Base-by-base conservation (phyloP, 2,888 invertebrate genomes). In the Lasioglossum lativentre region DNA sequence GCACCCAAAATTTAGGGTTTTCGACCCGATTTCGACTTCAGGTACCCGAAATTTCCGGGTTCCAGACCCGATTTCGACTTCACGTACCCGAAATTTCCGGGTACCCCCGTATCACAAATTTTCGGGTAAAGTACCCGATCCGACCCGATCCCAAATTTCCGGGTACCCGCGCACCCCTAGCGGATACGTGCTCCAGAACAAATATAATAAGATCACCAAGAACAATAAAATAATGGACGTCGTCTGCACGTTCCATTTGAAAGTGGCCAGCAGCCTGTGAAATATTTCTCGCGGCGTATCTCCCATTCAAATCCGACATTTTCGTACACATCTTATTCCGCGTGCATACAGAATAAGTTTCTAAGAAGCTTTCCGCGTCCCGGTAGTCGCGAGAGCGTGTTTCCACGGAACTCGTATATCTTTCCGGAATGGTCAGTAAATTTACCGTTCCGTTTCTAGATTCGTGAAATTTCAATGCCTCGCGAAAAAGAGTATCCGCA, bases 281-380 rank as follows among this genome's bases (percentile, higher is more conserved):
- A 73, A 79, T 79, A 85, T 75, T 63, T 59, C 85, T 0, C 40
- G 27, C 23, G 30, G 19, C 23, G 8, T 73, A 85, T 79, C 78
- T 74, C 73, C 75, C 79, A 85, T 85, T 85, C 68, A 79, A 83
- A 85, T 79, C 72, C 73, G 72, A 72, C 85, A 59, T 52, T 73
- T 66, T 68, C 80, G 63, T 27, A 19, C 77, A 38, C 73, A 78
- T 79, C 80, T 73, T 75, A 66, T 74, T 56, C 73, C 59, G 10
- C 34, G 23, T 34, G 84, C 38, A 52, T 75, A 30, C 73, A 45
- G 59, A 76, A 72, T 70, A 71, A 56, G 59, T 42, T 34, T 83
- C 45, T 63, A 66, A 82, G 71, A 75, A 75, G 56, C 59, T 63
- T 56, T 45, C 16, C 52, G 16, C 52, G 42, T 34, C 14, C 23